These are phyloP conservation scores for Mesocentrotus franciscanus DNA, from an alignment of 53 echinoderm and acorn worm species.

Conservation along the genomic window DNA sequence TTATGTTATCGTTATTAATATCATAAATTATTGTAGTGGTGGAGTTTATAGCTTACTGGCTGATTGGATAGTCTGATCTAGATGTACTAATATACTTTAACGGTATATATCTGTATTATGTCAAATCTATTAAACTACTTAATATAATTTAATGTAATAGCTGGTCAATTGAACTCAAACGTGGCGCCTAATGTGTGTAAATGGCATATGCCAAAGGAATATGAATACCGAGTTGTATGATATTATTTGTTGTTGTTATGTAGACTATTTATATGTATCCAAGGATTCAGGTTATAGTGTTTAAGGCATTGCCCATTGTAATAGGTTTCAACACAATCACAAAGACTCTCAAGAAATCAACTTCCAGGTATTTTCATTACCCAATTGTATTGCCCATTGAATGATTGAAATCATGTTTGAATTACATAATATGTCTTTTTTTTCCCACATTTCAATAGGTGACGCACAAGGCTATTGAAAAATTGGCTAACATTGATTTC, in stretches of 20 bases:
- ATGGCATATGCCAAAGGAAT: not conserved
- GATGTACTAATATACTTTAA: not conserved
- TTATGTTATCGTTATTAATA: not conserved
- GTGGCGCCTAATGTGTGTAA: not conserved
- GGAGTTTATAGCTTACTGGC: not conserved
- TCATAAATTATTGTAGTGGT: not conserved
- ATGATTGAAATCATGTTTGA: no score
- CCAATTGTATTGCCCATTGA: no score
- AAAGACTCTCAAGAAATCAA: no score
- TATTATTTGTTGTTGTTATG: not conserved
- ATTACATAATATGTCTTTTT: no score
- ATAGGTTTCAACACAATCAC: not conserved
- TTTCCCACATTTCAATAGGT: no score
- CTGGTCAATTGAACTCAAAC: not conserved
- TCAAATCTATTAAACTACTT: no score
- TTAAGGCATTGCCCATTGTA: not conserved
- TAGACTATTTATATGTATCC: conserved; percentile 28
- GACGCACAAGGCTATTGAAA: not conserved
- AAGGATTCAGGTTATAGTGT: not conserved
- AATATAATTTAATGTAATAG: not conserved
- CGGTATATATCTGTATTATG: not conserved
- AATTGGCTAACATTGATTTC: not conserved
- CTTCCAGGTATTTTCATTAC: no score
- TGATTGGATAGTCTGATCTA: not conserved
- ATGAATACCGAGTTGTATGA: not conserved